Evolutionary conservation across 2,113 vertebrate species (phyloP).

Genomic region (Addax nasomaculatus): DNA sequence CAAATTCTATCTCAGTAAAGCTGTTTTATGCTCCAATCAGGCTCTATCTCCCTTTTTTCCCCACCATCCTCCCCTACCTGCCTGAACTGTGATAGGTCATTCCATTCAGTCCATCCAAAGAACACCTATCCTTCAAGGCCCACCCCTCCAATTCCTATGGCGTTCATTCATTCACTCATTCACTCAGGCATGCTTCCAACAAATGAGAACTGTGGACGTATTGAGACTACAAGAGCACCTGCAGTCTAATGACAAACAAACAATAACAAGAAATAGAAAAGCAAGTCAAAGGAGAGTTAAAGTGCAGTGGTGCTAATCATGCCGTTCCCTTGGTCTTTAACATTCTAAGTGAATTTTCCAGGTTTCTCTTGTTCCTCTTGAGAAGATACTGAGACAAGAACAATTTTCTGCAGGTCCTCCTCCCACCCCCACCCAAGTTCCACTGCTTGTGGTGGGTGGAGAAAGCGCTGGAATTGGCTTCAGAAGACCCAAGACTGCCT

Average conservation of each 20-base stretch:
- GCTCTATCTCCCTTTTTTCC: not conserved
- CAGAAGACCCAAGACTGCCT: not conserved
- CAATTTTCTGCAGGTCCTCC: not conserved
- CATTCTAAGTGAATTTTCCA: not conserved
- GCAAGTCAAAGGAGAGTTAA: not conserved
- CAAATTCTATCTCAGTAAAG: not conserved
- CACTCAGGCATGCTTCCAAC: not conserved
- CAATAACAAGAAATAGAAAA: not conserved
- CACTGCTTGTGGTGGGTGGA: accelerated
- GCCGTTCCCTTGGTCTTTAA: not conserved
- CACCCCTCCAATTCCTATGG: not conserved
- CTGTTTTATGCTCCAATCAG: accelerated
- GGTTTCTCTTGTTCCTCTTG: not conserved
- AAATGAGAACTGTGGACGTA: accelerated
- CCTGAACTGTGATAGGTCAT: not conserved
- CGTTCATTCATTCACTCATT: not conserved
- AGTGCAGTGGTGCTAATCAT: accelerated
- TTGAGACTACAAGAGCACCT: not conserved
- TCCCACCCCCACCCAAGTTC: not conserved
- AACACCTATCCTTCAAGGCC: not conserved
- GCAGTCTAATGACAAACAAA: not conserved
- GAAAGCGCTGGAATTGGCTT: not conserved
- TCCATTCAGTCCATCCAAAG: not conserved
- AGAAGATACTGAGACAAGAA: not conserved
- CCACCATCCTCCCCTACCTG: not conserved